Percentiles rank a stretch among this genome's conserved stretches.
Evolutionary conservation across 2,888 invertebrate genomes (phyloP).

Genomic region (Epinotia nisella): DNA sequence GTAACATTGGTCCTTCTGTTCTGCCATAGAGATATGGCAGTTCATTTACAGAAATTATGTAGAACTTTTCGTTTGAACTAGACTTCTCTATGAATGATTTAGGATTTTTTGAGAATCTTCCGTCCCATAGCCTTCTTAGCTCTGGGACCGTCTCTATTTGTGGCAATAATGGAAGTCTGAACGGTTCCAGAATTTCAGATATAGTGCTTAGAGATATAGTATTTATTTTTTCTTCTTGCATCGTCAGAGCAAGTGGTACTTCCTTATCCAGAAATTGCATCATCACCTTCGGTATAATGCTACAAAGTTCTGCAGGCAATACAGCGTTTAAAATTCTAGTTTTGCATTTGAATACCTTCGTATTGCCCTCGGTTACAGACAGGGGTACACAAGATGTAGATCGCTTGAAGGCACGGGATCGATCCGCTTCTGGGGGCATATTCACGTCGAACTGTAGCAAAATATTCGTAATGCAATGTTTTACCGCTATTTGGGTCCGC

Average conservation of each 20-base stretch:
- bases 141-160: constrained; percentile 43
- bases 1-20: neutral
- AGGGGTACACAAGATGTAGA: constrained; percentile 59
- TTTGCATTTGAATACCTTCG: constrained; percentile 68
- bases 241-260: constrained; percentile 44
- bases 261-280: constrained; percentile 55
- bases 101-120: constrained; percentile 48
- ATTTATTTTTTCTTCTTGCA: constrained; percentile 49
- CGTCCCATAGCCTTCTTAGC: constrained; percentile 49
- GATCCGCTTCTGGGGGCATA: constrained; percentile 52
- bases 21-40: neutral
- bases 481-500: constrained; percentile 65
- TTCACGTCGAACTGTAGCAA: constrained; percentile 71
- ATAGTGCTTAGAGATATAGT: constrained; percentile 55
- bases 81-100: constrained; percentile 25
- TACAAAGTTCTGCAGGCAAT: constrained; percentile 75
- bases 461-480: constrained; percentile 68
- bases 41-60: neutral
- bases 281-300: constrained; percentile 69
- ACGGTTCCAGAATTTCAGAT: constrained; percentile 43
- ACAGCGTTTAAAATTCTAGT: constrained; percentile 67
- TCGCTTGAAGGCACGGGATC: constrained; percentile 49
- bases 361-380: constrained; percentile 55
- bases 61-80: constrained; percentile 42
- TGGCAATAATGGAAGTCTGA: constrained; percentile 42